Percentiles rank a stretch among this genome's conserved stretches.
These are phyloP conservation scores for Microcebus tavaratra DNA, from an alignment of 2,113 vertebrate species.

Conservation along the genomic window DNA sequence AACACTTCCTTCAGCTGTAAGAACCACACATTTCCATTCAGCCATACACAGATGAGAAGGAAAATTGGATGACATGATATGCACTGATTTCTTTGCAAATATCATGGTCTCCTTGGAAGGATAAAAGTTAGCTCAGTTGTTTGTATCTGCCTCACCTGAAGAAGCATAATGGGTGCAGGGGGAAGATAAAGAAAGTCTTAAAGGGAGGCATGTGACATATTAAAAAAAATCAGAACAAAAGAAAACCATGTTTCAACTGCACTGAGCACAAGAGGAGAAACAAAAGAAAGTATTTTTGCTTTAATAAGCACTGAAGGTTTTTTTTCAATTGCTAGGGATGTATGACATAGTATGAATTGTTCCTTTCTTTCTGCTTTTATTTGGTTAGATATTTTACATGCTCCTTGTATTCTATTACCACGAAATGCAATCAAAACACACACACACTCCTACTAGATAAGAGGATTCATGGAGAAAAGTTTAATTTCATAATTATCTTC, in stretches of 20 bases:
- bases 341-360: neutral
- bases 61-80: neutral
- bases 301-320: neutral
- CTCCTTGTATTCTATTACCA: neutral
- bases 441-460: neutral
- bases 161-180: neutral
- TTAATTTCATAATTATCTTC: neutral
- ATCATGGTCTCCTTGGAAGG: neutral
- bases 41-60: neutral
- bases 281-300: neutral
- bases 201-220: neutral
- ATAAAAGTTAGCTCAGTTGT: neutral
- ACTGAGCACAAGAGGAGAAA: neutral
- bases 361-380: neutral
- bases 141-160: neutral
- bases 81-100: neutral
- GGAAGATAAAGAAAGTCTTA: neutral
- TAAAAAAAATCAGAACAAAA: neutral
- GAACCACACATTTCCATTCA: neutral
- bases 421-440: neutral
- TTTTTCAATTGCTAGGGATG: neutral
- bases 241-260: neutral
- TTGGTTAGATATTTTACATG: neutral
- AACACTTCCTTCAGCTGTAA: neutral
- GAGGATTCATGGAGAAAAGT: neutral